Evolutionary conservation across 2,888 invertebrate genomes (phyloP).

Genomic region (Tetramorium bicarinatum): DNA sequence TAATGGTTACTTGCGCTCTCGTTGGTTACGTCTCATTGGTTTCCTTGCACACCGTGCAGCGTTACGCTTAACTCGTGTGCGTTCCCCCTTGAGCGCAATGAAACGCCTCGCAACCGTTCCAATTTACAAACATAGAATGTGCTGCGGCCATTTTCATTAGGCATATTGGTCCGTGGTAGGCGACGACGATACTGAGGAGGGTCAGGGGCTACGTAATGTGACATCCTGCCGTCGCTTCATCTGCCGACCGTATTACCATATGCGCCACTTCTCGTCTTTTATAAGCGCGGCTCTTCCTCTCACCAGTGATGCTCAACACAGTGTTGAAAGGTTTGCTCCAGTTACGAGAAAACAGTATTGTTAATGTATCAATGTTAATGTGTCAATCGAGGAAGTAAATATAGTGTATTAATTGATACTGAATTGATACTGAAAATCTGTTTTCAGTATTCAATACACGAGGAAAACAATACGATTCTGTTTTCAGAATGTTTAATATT

Average conservation of each 20-base stretch:
- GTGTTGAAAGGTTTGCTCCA: background rate
- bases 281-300: constrained; percentile 62
- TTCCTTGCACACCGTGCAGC: constrained; percentile 36
- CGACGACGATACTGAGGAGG: constrained; percentile 54
- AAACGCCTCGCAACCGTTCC: constrained; percentile 59
- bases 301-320: constrained; percentile 68
- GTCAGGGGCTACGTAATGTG: constrained; percentile 83
- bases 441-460: background rate
- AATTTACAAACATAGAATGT: constrained; percentile 78
- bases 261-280: constrained; percentile 71
- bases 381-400: background rate
- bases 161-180: constrained; percentile 75
- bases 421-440: background rate
- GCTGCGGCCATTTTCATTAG: constrained; percentile 81
- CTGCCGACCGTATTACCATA: constrained; percentile 80
- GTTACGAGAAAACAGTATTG: background rate
- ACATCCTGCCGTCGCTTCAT: constrained; percentile 84
- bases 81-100: constrained; percentile 46
- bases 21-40: constrained; percentile 54
- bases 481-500: background rate
- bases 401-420: background rate
- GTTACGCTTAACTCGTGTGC: constrained; percentile 61
- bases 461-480: background rate
- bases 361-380: background rate
- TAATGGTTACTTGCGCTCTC: constrained; percentile 54